phyloP scores from a whole-genome alignment of 2,888 invertebrate species.

The Hydriomena furcata region DNA sequence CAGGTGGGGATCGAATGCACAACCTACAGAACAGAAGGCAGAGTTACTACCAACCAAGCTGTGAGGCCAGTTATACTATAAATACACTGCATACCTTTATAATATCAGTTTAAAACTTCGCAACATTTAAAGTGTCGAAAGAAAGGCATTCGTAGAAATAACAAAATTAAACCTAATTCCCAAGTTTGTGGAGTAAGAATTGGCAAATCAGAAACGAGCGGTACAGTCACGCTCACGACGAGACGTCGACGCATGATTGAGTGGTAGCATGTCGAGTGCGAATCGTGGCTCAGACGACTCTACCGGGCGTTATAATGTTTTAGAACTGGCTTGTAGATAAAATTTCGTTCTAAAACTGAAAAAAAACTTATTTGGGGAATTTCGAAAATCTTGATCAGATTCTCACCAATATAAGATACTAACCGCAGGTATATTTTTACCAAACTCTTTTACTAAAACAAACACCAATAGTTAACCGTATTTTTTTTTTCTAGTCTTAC shows the following conservation, averaged over 20 bases:
- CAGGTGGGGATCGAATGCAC: too few species aligned
- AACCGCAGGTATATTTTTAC: too few species aligned
- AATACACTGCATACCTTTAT: too few species aligned
- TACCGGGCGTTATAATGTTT: conserved; percentile 20
- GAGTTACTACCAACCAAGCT: too few species aligned
- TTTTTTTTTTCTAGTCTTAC: too few species aligned
- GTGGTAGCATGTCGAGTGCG: conserved; percentile 47
- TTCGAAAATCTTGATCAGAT: too few species aligned
- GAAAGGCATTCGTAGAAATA: conserved; percentile 14
- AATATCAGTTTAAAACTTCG: conserved; percentile 4
- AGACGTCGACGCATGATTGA: conserved; percentile 45
- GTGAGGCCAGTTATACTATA: too few species aligned
- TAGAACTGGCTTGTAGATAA: conserved; percentile 12
- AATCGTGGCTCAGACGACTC: conserved; percentile 39
- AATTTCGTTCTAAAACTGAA: neutral
- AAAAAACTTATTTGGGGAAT: too few species aligned
- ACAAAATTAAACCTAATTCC: conserved; percentile 21
- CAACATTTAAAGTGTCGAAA: conserved; percentile 16
- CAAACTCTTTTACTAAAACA: too few species aligned
- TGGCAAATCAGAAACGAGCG: conserved; percentile 36
- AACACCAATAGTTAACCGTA: too few species aligned
- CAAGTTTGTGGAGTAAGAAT: conserved; percentile 21
- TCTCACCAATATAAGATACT: too few species aligned
- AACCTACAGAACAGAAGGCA: too few species aligned
- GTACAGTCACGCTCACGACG: conserved; percentile 45